Base-by-base conservation (phyloP, 2,888 invertebrate genomes). In the Conchocele bisecta region DNA sequence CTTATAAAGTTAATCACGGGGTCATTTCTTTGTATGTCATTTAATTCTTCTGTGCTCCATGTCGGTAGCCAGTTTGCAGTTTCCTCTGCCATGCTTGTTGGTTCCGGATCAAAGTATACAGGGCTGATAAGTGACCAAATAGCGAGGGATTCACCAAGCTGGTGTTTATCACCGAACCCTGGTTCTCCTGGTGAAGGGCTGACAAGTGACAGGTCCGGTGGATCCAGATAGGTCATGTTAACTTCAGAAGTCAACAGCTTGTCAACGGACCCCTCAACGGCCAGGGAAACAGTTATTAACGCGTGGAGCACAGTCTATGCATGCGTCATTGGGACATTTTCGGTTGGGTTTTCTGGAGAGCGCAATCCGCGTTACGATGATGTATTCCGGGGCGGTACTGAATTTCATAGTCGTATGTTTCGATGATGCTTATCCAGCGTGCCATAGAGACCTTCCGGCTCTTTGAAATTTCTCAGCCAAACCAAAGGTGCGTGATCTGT, bases 401-500 rank as follows among this genome's bases (percentile, higher is more conserved):
- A 29, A 72, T 64, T 54, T 56, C 51, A 22, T 70, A 68, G 20
- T 75, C 44, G 39, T 53, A 79, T 28, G 65, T 66, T 22, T 60
- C 69, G 22, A 71, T 26, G 22, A 61, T 46, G 13, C 53, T 42
- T 17, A 79, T 39, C 75, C 75, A 79, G 42, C 79, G 33, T 5
- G 71, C 72, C 28, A 69, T 54, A 22, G 44, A 59, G 33, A 26
- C 72, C 79, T 39, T 73, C 72, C 1, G 66, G 78, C 0, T 73
- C 54, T 33, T 78, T 78, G 28, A 79, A 74, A n/a, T 53, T 70
- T 26, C 33, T 59, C n/a, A 78, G 33, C 79, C 82, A 82, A 7
- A 31, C 35, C 5, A 79, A 42, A 13, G 79, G 71, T 2, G 65
- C 50, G 59, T 83, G 79, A 46, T 82, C 81, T 13, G 83, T 79